A percentile compares a stretch with the other conserved stretches of the same genome.
phyloP scores from a whole-genome alignment of 2,797 vertebrate species.

The Coranthus polyacanthus region DNA sequence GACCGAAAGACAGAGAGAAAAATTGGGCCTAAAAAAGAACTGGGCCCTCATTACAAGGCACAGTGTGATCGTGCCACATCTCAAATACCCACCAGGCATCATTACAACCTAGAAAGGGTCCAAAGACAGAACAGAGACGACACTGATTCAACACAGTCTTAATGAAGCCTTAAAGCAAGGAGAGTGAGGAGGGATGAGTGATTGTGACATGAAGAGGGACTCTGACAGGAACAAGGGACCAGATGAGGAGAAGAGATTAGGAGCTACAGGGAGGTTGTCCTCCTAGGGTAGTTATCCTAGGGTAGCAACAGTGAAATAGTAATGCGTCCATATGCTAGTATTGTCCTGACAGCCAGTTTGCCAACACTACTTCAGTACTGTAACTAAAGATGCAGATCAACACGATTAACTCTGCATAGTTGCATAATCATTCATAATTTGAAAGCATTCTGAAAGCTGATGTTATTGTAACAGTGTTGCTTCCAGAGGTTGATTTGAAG shows the following conservation, averaged over 20 bases:
- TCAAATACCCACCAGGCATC: constrained; percentile 81
- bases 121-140: constrained; percentile 74
- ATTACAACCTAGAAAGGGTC: constrained; percentile 77
- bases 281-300: constrained; percentile 14
- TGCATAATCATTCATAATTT: too few species aligned
- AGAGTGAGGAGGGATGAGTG: constrained; percentile 47
- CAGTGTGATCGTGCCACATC: constrained; percentile 67
- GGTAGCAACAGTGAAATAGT: constrained; percentile 24
- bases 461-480: neutral
- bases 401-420: too few species aligned
- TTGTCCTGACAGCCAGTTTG: constrained; percentile 1
- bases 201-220: constrained; percentile 56
- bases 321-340: constrained; percentile 26
- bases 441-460: too few species aligned
- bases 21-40: constrained; percentile 66
- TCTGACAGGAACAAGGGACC: constrained; percentile 48
- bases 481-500: neutral
- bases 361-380: neutral
- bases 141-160: constrained; percentile 76
- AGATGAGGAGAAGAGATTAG: constrained; percentile 41
- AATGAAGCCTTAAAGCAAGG: constrained; percentile 77
- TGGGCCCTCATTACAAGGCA: constrained; percentile 70
- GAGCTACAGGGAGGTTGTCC: constrained; percentile 35
- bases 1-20: constrained; percentile 49
- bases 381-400: constrained; percentile 9